Percentiles rank a stretch among this genome's conserved stretches.
Evolutionary conservation across 2,888 invertebrate genomes (phyloP).

Genomic region (Aphidoletes aphidimyza): DNA sequence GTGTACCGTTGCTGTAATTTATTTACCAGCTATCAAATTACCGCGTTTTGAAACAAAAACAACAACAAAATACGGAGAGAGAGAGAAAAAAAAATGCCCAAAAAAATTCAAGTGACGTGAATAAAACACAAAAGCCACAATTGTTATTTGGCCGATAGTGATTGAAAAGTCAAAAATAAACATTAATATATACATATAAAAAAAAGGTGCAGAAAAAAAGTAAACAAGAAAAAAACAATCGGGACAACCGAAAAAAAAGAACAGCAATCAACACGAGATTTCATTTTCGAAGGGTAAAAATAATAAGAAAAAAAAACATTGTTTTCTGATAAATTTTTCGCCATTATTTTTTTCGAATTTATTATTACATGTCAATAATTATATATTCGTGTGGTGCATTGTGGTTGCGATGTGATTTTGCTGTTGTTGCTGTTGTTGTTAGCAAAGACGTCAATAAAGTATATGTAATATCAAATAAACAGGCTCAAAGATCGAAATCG

Average conservation of each 20-base stretch:
- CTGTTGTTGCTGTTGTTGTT: too few species aligned
- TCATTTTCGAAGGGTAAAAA: neutral
- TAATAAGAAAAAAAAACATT: neutral
- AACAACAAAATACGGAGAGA: too few species aligned
- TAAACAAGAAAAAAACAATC: slow-evolving; percentile 51
- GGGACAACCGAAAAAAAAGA: neutral
- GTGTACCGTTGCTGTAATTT: neutral
- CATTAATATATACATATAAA: neutral
- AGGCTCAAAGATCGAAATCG: slow-evolving; percentile 14
- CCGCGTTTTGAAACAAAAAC: too few species aligned
- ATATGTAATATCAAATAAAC: neutral
- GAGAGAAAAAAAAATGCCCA: slow-evolving; percentile 30
- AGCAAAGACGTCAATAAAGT: neutral
- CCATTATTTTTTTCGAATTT: neutral
- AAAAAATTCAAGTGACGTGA: neutral
- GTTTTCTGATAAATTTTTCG: neutral
- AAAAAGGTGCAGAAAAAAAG: slow-evolving; percentile 44
- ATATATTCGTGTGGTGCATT: neutral
- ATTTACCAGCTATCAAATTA: slow-evolving; percentile 26
- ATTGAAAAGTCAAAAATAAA: slow-evolving; percentile 47
- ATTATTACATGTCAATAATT: slow-evolving; percentile 34
- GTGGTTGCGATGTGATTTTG: slow-evolving; percentile 28
- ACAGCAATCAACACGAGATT: slow-evolving; percentile 32
- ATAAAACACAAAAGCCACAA: neutral
- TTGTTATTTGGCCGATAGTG: neutral